Evolutionary conservation across 2,888 invertebrate genomes (phyloP).

Genomic region (Metalampra italica): DNA sequence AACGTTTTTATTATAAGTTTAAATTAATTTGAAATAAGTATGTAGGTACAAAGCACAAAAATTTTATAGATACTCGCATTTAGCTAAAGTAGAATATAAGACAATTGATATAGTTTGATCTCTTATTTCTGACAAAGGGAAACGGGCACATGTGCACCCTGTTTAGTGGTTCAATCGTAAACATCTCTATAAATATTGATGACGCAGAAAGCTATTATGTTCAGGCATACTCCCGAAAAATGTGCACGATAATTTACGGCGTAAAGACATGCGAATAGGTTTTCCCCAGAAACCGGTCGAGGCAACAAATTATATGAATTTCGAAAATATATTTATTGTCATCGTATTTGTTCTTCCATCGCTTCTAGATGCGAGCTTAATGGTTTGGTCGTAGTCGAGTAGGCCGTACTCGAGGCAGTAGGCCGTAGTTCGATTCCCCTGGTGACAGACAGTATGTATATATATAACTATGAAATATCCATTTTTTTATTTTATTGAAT

Average conservation of each 20-base stretch:
- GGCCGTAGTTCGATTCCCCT: no score
- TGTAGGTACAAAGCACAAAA: neutral
- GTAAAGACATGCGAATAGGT: slow-evolving; percentile 66
- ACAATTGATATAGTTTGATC: slow-evolving; percentile 13
- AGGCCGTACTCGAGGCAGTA: no score
- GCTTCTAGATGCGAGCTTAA: no score
- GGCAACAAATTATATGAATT: slow-evolving; percentile 2
- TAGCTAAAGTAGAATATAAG: neutral
- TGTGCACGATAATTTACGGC: slow-evolving; percentile 60
- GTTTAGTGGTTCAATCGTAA: slow-evolving; percentile 60
- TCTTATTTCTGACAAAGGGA: slow-evolving; percentile 37
- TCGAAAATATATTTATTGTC: neutral
- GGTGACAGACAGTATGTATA: no score
- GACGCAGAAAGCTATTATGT: slow-evolving; percentile 65
- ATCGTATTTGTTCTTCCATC: no score
- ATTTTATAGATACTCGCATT: no score
- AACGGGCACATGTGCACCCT: slow-evolving; percentile 46
- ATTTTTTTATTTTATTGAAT: no score
- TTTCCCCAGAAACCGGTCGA: slow-evolving; percentile 33
- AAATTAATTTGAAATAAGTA: neutral
- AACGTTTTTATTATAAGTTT: neutral
- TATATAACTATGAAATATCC: no score
- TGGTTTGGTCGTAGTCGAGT: no score
- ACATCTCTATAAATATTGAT: slow-evolving; percentile 72
- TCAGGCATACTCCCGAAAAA: slow-evolving; percentile 66